Conservation (phyloP, 2,113 vertebrate species). For the Sinocyclocheilus maitianheensis region DNA sequence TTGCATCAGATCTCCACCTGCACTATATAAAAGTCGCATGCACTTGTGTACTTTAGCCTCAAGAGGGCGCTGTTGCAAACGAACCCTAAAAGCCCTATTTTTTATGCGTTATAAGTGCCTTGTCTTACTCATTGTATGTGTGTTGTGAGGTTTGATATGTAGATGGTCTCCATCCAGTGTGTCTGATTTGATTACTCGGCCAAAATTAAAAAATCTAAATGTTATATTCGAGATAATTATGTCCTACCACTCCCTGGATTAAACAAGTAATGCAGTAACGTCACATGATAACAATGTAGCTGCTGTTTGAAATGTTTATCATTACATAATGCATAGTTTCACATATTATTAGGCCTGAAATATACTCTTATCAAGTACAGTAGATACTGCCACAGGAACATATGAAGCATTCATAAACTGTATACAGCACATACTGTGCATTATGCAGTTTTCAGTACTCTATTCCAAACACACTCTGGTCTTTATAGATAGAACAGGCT, state of each 20-base stretch:
- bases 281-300: background rate
- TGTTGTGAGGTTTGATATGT: too few species aligned
- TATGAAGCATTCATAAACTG: background rate
- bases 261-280: background rate
- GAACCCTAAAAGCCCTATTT: background rate
- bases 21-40: background rate
- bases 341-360: background rate
- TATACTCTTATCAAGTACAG: too few species aligned
- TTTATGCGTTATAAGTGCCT: background rate
- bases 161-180: background rate
- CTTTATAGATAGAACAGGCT: background rate
- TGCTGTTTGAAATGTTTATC: background rate
- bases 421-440: background rate
- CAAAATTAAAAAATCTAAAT: background rate
- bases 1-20: background rate
- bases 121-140: background rate
- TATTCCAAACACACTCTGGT: background rate
- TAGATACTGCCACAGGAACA: background rate
- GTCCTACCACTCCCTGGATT: background rate
- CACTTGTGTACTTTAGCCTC: slow-evolving; percentile 10
- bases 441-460: background rate
- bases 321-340: background rate
- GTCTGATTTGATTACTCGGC: background rate
- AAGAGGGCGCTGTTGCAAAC: slow-evolving; percentile 12
- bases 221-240: background rate